A percentile compares a stretch with the other conserved stretches of the same genome.
phyloP scores from a whole-genome alignment of 2,797 vertebrate genomes.

The Sebastes goodei region DNA sequence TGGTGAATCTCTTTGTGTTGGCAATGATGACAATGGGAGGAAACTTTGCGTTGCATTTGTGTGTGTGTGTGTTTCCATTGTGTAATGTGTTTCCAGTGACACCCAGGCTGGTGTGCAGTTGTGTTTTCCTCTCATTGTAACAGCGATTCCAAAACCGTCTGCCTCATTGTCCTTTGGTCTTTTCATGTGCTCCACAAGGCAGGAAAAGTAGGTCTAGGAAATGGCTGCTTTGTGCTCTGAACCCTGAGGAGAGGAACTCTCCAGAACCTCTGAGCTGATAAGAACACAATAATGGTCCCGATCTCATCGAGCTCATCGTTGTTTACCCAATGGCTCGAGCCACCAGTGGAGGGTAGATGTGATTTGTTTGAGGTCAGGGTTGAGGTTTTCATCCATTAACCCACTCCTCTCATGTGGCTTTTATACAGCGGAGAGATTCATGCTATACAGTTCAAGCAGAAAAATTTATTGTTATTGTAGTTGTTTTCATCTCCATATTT shows the following conservation, averaged over 20 bases:
- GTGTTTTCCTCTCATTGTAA: slow-evolving; percentile 84
- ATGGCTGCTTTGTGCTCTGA: slow-evolving; percentile 59
- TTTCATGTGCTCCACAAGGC: slow-evolving; percentile 79
- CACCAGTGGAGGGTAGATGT: slow-evolving; percentile 20
- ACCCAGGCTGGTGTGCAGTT: slow-evolving; percentile 68
- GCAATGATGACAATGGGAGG: slow-evolving; percentile 69
- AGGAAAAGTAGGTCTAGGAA: slow-evolving; percentile 79
- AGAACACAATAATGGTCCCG: slow-evolving; percentile 10
- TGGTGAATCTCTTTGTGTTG: slow-evolving; percentile 47
- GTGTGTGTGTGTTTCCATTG: slow-evolving; percentile 70
- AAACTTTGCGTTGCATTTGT: slow-evolving; percentile 33
- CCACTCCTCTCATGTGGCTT: slow-evolving; percentile 16
- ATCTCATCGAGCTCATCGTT: slow-evolving; percentile 37
- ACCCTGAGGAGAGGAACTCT: slow-evolving; percentile 53
- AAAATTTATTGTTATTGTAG: background rate
- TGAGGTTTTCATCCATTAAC: background rate
- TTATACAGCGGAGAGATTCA: background rate
- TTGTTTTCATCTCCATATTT: background rate
- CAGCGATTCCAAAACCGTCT: slow-evolving; percentile 70
- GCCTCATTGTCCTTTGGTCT: slow-evolving; percentile 75
- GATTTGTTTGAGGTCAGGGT: slow-evolving; percentile 29
- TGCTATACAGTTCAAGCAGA: background rate
- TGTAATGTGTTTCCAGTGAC: slow-evolving; percentile 70
- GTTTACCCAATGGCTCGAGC: slow-evolving; percentile 33
- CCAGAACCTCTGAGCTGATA: slow-evolving; percentile 23